Evolutionary conservation across 1,140 invertebrate species (phyloP), one percentile per base, ranked within the genome.

Genomic region (Neuroterus valhalla): DNA sequence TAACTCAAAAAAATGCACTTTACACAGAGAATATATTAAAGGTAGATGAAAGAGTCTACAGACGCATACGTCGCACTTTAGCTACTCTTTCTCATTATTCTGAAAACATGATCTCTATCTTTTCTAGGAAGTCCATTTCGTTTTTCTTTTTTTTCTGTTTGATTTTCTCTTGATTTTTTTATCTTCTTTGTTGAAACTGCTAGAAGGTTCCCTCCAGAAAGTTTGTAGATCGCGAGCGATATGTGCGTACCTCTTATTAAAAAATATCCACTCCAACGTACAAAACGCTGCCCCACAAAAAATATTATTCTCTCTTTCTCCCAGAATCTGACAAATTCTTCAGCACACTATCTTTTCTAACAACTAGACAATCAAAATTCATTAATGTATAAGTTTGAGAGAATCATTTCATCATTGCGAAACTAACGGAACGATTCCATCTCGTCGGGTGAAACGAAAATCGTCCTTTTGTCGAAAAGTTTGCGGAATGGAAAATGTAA

Each of bases 251-350:
- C 55, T 76, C 73, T 74, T 71, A 80, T 81, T 82, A 73, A 84
- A 85, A 88, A 88, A 87, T 84, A 84, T 81, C 68, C 78, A 80
- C 21, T 82, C 78, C 78, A 72, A 67, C 70, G 68, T 86, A 82
- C 83, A 86, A 31, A 84, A 86, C 72, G 76, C 83, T 88, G 84
- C 83, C 69, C 82, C 82, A 81, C 86, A 84, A 89, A 90, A 89
- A 89, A 89, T 89, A 87, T 86, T 84, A 84, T 86, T 83, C 81
- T 88, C 77, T 86, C 78, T 52, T 48, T 71, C 67, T 55, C 75
- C 80, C 79, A 84, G 83, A 84, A 82, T 86, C 76, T 79, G 80
- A 82, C 78, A 75, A 78, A 81, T 84, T 74, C 71, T 77, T 72
- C 75, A 76, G 72, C 74, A 70, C 72, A 46, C 75, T 75, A 46